These are phyloP conservation scores for Andrena cerasifolii DNA, from an alignment of 1,140 invertebrate genomes.

Conservation along the genomic window DNA sequence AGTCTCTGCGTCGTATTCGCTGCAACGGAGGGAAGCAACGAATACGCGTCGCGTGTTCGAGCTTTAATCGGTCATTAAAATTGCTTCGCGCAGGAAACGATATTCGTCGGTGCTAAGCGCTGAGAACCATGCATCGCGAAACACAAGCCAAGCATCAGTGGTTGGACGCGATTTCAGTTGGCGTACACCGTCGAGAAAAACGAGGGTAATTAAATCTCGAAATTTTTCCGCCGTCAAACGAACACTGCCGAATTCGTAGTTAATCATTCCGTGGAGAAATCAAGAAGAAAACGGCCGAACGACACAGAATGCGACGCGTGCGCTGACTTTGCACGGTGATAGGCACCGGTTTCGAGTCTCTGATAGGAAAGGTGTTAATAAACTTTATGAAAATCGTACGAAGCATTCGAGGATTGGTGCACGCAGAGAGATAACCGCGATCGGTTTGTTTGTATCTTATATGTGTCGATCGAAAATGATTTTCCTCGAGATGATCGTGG, in stretches of 20 bases:
- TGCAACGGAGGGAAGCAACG: background rate
- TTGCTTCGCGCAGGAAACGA: conserved; percentile 33
- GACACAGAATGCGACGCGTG: no score
- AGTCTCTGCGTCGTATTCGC: background rate
- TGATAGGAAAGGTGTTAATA: background rate
- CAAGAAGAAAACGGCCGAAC: background rate
- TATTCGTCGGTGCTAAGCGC: background rate
- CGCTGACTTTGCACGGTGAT: no score
- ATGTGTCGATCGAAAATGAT: background rate
- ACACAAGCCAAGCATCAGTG: background rate
- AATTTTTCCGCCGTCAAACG: background rate
- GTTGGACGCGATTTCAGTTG: conserved; percentile 12
- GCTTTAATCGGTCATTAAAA: conserved; percentile 29
- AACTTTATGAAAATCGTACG: background rate
- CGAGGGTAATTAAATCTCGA: background rate
- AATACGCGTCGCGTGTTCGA: conserved; percentile 8
- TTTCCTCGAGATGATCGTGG: background rate
- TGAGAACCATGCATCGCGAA: conserved; percentile 17
- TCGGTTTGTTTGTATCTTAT: background rate
- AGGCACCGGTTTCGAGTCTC: background rate
- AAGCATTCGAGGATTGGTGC: background rate
- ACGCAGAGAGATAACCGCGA: background rate
- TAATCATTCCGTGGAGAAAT: conserved; percentile 1
- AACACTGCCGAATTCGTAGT: background rate
- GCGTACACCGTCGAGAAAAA: conserved; percentile 40